Base-by-base conservation (phyloP, 2,113 vertebrate genomes). In the Dipodomys ordii region DNA sequence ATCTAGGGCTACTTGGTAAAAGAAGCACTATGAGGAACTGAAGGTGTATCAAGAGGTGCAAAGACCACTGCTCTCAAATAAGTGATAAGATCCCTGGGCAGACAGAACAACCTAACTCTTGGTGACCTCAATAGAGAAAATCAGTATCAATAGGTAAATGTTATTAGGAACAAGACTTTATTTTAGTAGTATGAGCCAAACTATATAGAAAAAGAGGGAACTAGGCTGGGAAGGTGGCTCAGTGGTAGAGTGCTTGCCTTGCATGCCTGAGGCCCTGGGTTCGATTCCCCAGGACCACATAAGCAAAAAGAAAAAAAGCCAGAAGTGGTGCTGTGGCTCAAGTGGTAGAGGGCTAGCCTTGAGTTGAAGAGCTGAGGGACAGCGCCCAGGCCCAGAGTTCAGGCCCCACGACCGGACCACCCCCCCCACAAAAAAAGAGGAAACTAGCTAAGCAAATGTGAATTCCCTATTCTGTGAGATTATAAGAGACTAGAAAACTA, bases 71-170 rank as follows among this genome's bases (percentile, higher is more conserved):
- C 76, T 88, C 39, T 71, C 81, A 57, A 87, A 27, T 79, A 74
- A 79, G 0, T 87, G 22, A 79, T 73, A 81, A 84, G 53, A 39
- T 84, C 85, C 53, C 39, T 80, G 28, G 30, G 19, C 88, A 81
- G 22, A 94, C 13, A 90, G 23, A 81, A 53, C 23, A 85, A 60
- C 77, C 69, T 85, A 82, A 27, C 60, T 85, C 19, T 87, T 49
- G 72, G 62, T 46, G 91, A 83, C 60, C 27, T 11, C 68, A 60
- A 65, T 64, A 20, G 91, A 53, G 30, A 95, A 91, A 92, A 72
- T 67, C 22, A 91, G 8, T 16, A 71, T 69, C 79, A 80, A 57
- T 0, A 60, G 53, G 69, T 80, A 76, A 76, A 88, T 28, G 32
- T 44, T 76, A 93, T 57, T 27, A 91, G 32, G 25, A 72, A 32